Base-by-base conservation (phyloP, 2,113 vertebrate species). In the Platanista minor region DNA sequence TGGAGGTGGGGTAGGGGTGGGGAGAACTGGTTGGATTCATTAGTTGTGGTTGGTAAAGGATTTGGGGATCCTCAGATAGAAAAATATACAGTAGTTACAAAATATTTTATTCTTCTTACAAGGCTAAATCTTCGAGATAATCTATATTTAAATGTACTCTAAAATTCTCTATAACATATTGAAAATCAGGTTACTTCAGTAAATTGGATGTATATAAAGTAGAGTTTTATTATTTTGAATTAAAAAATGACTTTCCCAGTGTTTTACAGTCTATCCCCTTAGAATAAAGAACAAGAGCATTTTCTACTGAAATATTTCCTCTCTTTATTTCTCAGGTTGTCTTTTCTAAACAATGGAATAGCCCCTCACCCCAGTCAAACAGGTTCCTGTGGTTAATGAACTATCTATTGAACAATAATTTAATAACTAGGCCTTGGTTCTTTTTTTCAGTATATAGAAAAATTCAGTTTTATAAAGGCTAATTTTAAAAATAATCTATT, bases 401-500 rank as follows among this genome's bases (percentile, higher is more conserved):
- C 20, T 83, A 78, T 29, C 36, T 36, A 29, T 31, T 59, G 12
- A 91, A 92, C 67, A 52, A 61, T 74, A 88, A 90, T 18, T 61
- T 96, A 87, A 39, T 52, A 95, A 94, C n/a, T 71, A 92, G 23
- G 12, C 1, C 67, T 94, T 94, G 29, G 27, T 54, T 90, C 62
- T 86, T 90, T 86, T 96, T 90, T 81, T 36, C 87, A 84, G 41
- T 57, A 66, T 18, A 94, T 4, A 96, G 59, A 61, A 94, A 54
- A 36, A 61, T 96, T 78, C 18, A 90, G 61, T 87, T 93, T 94
- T 71, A 89, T 71, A 93, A 94, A 91, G 41, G 67, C 43, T 72
- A 90, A 77, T 91, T 89, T 90, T 81, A 18, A 83, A 80, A 86
- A 91, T 90, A 89, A 96, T 74, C 23, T 59, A 87, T 85, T 94